Percentiles rank a stretch among this genome's conserved stretches.
These are phyloP conservation scores for Ailurus styani DNA, from an alignment of 2,113 vertebrate genomes.

Conservation along the genomic window DNA sequence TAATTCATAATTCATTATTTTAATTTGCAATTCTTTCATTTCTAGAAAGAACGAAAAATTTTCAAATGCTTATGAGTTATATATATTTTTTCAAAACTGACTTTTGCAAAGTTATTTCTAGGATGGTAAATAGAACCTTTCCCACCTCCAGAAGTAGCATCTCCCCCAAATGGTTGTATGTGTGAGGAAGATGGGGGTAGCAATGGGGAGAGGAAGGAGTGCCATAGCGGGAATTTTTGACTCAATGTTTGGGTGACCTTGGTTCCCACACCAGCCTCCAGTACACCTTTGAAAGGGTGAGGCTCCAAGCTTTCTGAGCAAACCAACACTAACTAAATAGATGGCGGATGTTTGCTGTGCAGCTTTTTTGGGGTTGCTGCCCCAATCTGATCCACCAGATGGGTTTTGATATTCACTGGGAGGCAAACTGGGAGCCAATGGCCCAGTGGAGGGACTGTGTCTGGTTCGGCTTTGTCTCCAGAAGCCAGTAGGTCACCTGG, in stretches of 20 bases:
- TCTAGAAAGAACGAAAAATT: neutral
- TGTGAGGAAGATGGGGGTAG: neutral
- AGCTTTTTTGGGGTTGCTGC: neutral
- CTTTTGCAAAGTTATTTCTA: neutral
- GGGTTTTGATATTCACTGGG: too few relatives aligned
- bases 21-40: neutral
- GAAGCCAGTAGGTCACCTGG: neutral
- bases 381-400: neutral
- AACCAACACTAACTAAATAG: neutral
- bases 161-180: too few relatives aligned
- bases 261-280: neutral
- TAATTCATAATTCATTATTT: neutral
- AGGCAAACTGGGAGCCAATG: neutral
- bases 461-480: neutral
- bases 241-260: neutral
- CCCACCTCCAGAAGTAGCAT: neutral
- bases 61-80: neutral
- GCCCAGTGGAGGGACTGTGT: neutral
- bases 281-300: neutral
- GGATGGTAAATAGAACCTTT: neutral
- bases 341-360: neutral
- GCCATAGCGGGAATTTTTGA: neutral
- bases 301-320: neutral
- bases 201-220: neutral
- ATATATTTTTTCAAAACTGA: neutral